These are phyloP conservation scores for Ornithoptera priamus DNA, from an alignment of 2,888 invertebrate genomes.

Conservation along the genomic window DNA sequence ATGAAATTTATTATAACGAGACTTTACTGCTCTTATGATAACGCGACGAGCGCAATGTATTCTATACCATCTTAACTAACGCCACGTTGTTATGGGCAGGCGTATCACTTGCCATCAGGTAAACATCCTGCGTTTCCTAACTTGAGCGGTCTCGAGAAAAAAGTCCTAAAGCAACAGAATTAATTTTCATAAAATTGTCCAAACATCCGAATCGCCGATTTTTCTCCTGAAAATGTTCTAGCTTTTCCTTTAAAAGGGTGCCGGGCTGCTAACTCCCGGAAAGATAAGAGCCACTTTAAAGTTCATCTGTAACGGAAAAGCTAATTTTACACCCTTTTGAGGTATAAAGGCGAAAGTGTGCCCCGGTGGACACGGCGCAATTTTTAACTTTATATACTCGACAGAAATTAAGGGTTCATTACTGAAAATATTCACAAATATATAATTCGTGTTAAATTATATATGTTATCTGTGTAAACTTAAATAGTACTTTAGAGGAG, in stretches of 20 bases:
- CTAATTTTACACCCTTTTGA: conserved; percentile 25
- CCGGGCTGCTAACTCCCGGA: conserved; percentile 2
- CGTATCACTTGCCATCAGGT: no score
- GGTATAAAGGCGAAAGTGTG: conserved; percentile 17
- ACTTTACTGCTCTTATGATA: no score
- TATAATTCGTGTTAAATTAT: no score
- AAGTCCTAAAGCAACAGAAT: not conserved
- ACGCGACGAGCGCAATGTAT: no score
- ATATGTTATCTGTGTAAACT: no score
- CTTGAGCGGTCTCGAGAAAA: no score
- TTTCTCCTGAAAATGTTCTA: not conserved
- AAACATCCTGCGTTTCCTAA: no score
- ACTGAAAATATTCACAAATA: no score
- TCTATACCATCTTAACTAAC: no score
- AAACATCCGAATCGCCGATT: not conserved
- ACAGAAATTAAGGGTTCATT: not conserved
- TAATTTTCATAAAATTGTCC: not conserved
- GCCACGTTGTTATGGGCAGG: no score
- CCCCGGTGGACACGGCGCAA: not conserved
- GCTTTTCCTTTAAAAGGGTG: conserved; percentile 5
- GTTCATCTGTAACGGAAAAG: conserved; percentile 23
- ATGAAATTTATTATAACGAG: no score
- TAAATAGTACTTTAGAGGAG: no score
- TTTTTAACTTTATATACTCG: conserved; percentile 1
- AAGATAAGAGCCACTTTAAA: conserved; percentile 21